These are phyloP conservation scores for Agrochola macilenta DNA, from an alignment of 2,888 invertebrate species.

Conservation along the genomic window DNA sequence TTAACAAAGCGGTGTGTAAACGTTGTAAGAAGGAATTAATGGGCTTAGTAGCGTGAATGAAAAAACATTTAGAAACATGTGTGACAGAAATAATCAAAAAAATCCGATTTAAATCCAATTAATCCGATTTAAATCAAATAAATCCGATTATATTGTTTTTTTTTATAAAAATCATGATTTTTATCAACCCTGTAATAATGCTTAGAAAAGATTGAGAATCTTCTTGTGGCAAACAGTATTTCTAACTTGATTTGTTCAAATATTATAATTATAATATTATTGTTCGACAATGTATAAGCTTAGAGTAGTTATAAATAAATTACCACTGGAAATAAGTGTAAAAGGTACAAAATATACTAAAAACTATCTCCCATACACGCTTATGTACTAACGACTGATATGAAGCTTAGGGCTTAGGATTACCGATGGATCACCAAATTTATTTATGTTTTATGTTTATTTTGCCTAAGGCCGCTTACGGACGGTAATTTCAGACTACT, in stretches of 20 bases:
- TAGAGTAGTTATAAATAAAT: constrained; percentile 51
- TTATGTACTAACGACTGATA: constrained; percentile 17
- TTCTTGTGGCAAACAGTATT: constrained; percentile 30
- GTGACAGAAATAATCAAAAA: no score
- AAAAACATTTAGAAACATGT: no score
- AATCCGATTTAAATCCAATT: no score
- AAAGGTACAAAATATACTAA: constrained; percentile 56
- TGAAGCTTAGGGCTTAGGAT: not conserved
- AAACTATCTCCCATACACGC: constrained; percentile 19
- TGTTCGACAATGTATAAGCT: constrained; percentile 28
- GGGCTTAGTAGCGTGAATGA: no score
- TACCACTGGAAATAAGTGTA: constrained; percentile 56
- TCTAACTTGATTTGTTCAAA: constrained; percentile 30
- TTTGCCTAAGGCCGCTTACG: not conserved
- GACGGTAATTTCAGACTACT: not conserved
- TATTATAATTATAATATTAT: constrained; percentile 20
- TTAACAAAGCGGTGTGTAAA: no score
- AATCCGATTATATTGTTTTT: no score
- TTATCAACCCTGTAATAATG: no score
- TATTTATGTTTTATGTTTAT: not conserved
- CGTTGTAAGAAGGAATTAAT: no score
- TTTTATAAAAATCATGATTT: no score
- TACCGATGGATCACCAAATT: not conserved
- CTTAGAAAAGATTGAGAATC: constrained; percentile 41
- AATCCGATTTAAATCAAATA: no score